Evolutionary conservation across 2,888 invertebrate genomes (phyloP).

Genomic region (Coremacera marginata): DNA sequence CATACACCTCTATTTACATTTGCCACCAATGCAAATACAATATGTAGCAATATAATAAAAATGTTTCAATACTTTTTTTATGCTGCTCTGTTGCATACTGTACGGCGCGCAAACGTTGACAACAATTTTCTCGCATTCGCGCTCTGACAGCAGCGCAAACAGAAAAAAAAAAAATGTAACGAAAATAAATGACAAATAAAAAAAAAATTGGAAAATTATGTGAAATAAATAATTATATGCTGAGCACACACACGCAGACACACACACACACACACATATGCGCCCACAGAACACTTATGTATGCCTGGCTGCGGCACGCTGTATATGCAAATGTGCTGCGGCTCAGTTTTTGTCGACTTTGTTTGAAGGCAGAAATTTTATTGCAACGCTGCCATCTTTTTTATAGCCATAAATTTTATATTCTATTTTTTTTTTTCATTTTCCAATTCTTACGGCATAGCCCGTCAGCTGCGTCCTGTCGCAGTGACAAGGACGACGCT

Average conservation of each 20-base stretch:
- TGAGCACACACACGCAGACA: background rate
- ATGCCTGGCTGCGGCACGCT: conserved; percentile 1
- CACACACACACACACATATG: background rate
- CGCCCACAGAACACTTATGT: background rate
- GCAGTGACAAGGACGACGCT: background rate
- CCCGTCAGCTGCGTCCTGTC: conserved; percentile 59
- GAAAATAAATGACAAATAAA: conserved; percentile 41
- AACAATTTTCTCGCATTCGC: conserved; percentile 38
- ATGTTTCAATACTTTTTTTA: conserved; percentile 14
- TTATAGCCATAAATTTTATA: background rate
- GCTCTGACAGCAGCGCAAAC: conserved; percentile 15
- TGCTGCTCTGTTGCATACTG: background rate
- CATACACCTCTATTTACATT: conserved; percentile 4
- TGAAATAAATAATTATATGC: conserved; percentile 40
- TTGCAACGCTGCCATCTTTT: conserved; percentile 51
- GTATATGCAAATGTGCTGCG: conserved; percentile 38
- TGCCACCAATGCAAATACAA: background rate
- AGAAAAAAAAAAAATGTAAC: background rate
- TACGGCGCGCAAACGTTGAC: conserved; percentile 17
- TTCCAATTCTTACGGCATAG: conserved; percentile 43
- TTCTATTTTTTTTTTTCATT: conserved; percentile 29
- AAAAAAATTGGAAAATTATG: conserved; percentile 43
- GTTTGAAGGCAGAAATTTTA: conserved; percentile 45
- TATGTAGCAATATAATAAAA: background rate
- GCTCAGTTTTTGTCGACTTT: background rate